Evolutionary conservation across 2,888 invertebrate species (phyloP), one percentile per base, ranked within the genome.

Genomic region (Autographa pulchrina): DNA sequence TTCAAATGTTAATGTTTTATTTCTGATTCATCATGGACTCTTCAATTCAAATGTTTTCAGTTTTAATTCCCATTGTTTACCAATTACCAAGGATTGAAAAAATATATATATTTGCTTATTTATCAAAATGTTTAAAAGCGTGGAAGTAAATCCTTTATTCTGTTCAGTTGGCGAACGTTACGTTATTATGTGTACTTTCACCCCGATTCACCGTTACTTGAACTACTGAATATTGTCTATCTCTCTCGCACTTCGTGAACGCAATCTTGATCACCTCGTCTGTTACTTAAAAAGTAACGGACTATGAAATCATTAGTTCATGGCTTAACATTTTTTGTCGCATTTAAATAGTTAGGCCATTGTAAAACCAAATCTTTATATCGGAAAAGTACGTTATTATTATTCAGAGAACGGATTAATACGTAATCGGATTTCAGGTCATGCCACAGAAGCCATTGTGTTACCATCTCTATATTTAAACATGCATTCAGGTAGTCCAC

Each of bases 161-260:
- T 85, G 85, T 86, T 86, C 84, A 82, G 78, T 84, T 81, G 72
- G 83, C 82, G 84, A 65, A 83, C 83, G 87, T 91, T 88, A 88
- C 88, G 87, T 89, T 89, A 85, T 84, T 86, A 90, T 86, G 86
- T 89, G 92, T 94, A 94, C 93, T 94, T 94, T 95, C 94, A 94
- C 93, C 93, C 90, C 90, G 85, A 75, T 82, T 80, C 89, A 92
- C 94, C 91, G 93, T 94, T 93, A 93, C 83, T 84, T 87, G 89
- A 90, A 88, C 87, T 87, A 90, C 88, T 89, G 85, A 80, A 85
- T 79, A 78, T 66, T 58, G 14, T 54, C 74, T 59, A 79, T 91
- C 91, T 91, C 85, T 74, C 76, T 88, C 85, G 82, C 86, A 71
- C 74, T 38, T 61, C 63, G 61, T 62, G 78, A 81, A 82, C 80